Evolutionary conservation across 2,888 invertebrate genomes (phyloP), one percentile per base, ranked within the genome.

Genomic region (Salticus scenicus): DNA sequence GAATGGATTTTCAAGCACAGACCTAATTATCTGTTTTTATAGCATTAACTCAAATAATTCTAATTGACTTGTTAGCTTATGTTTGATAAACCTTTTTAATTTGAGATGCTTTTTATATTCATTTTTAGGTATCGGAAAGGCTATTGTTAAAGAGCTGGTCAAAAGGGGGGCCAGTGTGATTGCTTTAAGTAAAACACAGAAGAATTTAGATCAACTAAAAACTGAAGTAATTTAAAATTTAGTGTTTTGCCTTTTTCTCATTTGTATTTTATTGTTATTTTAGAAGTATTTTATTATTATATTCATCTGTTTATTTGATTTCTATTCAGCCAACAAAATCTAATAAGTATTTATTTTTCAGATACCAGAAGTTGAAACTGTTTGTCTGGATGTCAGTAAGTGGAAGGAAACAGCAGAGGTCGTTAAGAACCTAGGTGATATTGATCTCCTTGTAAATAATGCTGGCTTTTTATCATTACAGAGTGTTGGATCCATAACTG

Each of bases 361-460:
- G 88, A 37, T 75, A 10, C 89, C 89, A n/a, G 77, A 64, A 33
- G 94, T 96, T 79, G 92, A 94, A 89, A 93, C 93, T 0, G 92
- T 96, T 17, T 92, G 93, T 76, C 93, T 95, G 0, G 96, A 98
- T 91, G 90, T 98, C 31, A 91, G 92, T 5, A 93, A 96, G 90
- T 97, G 97, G 97, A 92, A 94, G 0, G 93, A 93, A 85, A 95
- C 96, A 0, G 93, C 94, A 83, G 90, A 92, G 85, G 93, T 92
- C 0, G 90, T 96, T 0, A 92, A 93, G 88, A 92, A 94, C 51
- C 92, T 95, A 28, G 94, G 94, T 0, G 92, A 92, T 83, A 93
- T 97, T 88, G 95, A 98, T 91, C 93, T 96, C 7, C 91, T 98
- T 31, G 97, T 98, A 0, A 98, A 98, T 90, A 98, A 97, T 93